Conservation (phyloP, 1,140 invertebrate genomes). For the Bombus impatiens region DNA sequence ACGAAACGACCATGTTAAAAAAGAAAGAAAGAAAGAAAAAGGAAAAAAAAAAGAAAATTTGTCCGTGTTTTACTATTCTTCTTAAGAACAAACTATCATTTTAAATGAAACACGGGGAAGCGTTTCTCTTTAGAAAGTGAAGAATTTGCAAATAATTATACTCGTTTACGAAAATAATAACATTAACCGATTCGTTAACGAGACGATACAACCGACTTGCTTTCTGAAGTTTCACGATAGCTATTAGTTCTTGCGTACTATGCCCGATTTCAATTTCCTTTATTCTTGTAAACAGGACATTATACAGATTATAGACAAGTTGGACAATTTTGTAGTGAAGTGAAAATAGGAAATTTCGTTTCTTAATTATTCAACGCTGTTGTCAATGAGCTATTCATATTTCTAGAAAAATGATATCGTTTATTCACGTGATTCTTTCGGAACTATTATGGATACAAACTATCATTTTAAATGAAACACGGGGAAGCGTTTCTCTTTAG, state of each 20-base stretch:
- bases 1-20: neutral
- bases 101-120: neutral
- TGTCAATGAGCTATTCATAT: neutral
- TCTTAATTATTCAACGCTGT: neutral
- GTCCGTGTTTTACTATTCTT: too few relatives aligned
- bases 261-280: neutral
- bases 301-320: neutral
- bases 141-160: too few relatives aligned
- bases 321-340: neutral
- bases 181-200: neutral
- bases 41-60: neutral
- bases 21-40: neutral
- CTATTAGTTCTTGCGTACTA: neutral
- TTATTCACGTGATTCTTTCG: neutral
- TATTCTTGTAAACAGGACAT: neutral
- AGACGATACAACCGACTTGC: too few relatives aligned
- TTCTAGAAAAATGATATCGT: neutral
- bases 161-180: neutral
- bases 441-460: neutral
- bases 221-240: too few relatives aligned
- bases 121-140: neutral
- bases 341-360: neutral
- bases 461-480: too few relatives aligned
- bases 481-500: too few relatives aligned
- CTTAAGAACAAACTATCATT: neutral